Base-by-base conservation (phyloP, 2,888 invertebrate genomes). In the Noctua janthina region DNA sequence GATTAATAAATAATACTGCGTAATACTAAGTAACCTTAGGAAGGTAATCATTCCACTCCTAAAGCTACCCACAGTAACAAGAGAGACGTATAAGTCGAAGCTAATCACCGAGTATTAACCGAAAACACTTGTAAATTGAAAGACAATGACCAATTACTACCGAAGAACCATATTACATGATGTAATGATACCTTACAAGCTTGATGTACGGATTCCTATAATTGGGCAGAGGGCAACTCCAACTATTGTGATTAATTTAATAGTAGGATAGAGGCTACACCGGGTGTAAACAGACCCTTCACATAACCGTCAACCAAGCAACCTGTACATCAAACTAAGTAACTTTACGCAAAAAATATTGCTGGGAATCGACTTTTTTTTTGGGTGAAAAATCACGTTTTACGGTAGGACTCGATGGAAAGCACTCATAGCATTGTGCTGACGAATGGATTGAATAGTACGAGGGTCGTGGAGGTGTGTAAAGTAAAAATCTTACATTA, bases 171-270 rank as follows among this genome's bases (percentile, higher is more conserved):
- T 23, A 83, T 80, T 81, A 68, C 72, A 64, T 17, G 75, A 64
- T 35, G 75, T 68, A 83, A 81, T 87, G 82, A 88, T 82, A 72
- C 84, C 86, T 77, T 86, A 86, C 80, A 78, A 82, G 66, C 49
- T 66, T 3, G 43, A 43, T 43, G 69, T 89, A 87, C 8, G 87
- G 90, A 51, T 82, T 90, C 86, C 74, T 79, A 80, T 84, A 87
- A 89, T 86, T 85, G 85, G 84, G 62, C 62, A 68, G 78, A 73
- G 51, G 76, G 88, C 29, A 56, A 23, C 35, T 35, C 78, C 39
- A 54, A 77, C 39, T 46, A 76, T 29, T 54, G 59, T 85, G 64
- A 77, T 76, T 72, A 74, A 68, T 79, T 62, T 51, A 49, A 62
- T 68, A 15, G 17, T 39, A 23, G 46, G 43, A 62, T 17, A 74